Conservation (phyloP, 1,140 invertebrate species). For the Sycophila sp. region DNA sequence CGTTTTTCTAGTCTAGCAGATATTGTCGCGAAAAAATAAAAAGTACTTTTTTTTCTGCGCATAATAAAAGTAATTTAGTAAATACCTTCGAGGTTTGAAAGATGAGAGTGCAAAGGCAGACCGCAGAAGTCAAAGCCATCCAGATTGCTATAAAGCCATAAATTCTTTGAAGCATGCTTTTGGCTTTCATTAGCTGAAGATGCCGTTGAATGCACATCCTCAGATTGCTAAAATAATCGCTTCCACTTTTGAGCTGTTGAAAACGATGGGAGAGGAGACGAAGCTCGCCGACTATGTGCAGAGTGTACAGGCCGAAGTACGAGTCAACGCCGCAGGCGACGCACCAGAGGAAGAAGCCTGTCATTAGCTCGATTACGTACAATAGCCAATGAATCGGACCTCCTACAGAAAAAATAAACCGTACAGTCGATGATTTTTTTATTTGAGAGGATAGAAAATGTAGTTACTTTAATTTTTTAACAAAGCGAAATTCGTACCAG, state of each 20-base stretch:
- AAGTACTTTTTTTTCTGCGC: too few relatives aligned
- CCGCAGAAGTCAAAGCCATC: constrained; percentile 40
- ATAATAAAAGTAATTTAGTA: too few relatives aligned
- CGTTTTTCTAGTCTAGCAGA: too few relatives aligned
- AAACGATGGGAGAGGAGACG: constrained; percentile 36
- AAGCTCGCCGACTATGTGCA: constrained; percentile 41
- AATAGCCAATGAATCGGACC: neutral
- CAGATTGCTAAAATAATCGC: constrained; percentile 1
- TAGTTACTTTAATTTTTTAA: too few relatives aligned
- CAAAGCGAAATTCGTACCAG: neutral
- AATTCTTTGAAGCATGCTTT: constrained; percentile 37
- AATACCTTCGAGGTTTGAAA: constrained; percentile 10
- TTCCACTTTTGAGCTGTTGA: constrained; percentile 20
- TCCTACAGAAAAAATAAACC: too few relatives aligned
- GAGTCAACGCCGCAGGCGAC: constrained; percentile 44
- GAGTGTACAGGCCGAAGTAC: constrained; percentile 41
- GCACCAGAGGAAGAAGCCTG: neutral
- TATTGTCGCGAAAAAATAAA: too few relatives aligned
- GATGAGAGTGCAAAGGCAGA: constrained; percentile 43
- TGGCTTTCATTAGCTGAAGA: constrained; percentile 20
- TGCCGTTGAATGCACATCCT: constrained; percentile 29
- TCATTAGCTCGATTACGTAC: neutral
- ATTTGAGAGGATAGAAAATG: too few relatives aligned
- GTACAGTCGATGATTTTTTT: too few relatives aligned
- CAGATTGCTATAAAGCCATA: constrained; percentile 44